Conservation (phyloP, 2,888 invertebrate genomes). For the Lordiphosa fenestrarum region DNA sequence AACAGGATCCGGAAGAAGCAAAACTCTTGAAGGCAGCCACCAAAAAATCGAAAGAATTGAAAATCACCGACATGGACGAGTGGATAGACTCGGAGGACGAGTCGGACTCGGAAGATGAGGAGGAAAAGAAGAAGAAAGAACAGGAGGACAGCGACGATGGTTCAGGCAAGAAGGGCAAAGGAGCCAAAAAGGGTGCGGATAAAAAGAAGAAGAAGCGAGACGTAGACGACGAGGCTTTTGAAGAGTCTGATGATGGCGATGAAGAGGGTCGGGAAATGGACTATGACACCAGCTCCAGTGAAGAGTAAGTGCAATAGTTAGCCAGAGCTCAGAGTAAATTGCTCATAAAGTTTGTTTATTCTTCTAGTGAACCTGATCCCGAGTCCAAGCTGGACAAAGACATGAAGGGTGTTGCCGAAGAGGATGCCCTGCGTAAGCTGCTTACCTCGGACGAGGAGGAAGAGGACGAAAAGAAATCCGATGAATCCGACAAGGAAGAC, state of each 20-base stretch:
- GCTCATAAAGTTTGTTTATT: not conserved
- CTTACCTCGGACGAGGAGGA: constrained; percentile 93
- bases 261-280: constrained; percentile 97
- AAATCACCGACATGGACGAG: constrained; percentile 96
- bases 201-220: constrained; percentile 88
- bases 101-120: constrained; percentile 87
- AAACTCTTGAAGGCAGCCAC: constrained; percentile 83
- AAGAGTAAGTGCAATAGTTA: constrained; percentile 81
- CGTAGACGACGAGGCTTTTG: constrained; percentile 93
- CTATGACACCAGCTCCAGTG: constrained; percentile 94
- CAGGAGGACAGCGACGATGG: constrained; percentile 83
- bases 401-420: constrained; percentile 94
- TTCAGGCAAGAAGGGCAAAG: constrained; percentile 85
- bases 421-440: constrained; percentile 91
- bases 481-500: constrained; percentile 88
- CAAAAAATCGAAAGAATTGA: constrained; percentile 83
- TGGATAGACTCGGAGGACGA: constrained; percentile 93
- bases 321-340: not conserved
- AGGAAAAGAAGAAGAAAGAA: constrained; percentile 86
- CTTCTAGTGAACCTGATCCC: constrained; percentile 84
- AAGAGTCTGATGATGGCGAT: constrained; percentile 98
- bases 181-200: constrained; percentile 81
- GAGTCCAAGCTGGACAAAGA: constrained; percentile 90
- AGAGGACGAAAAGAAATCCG: constrained; percentile 90
- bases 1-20: constrained; percentile 85